Evolutionary conservation across 2,797 vertebrate species (phyloP).

Genomic region (Sciurus carolinensis): DNA sequence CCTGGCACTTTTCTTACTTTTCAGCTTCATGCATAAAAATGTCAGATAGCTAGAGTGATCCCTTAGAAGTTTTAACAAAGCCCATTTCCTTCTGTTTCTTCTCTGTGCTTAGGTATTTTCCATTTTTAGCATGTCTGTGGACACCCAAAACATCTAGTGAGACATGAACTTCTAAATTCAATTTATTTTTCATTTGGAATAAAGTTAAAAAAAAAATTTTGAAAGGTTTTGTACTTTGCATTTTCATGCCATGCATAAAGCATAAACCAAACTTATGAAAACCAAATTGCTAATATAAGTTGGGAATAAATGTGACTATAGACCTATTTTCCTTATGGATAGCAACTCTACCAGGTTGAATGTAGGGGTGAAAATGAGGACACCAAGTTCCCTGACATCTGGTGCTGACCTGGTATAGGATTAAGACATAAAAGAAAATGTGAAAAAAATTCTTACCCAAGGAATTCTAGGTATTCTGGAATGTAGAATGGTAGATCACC

Average conservation of each 20-base stretch:
- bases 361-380: background rate
- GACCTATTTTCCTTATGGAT: background rate
- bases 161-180: background rate
- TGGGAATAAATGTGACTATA: background rate
- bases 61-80: background rate
- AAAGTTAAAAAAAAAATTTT: background rate
- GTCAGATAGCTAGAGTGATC: background rate
- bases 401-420: background rate
- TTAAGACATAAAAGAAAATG: background rate
- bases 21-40: background rate
- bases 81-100: background rate
- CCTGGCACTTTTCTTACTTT: background rate
- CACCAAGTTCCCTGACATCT: background rate
- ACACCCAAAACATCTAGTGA: background rate
- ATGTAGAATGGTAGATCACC: background rate
- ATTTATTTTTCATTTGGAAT: slow-evolving; percentile 53
- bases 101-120: background rate
- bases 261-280: slow-evolving; percentile 28
- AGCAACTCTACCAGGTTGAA: background rate
- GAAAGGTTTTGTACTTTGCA: background rate
- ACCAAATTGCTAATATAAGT: background rate
- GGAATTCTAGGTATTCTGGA: background rate
- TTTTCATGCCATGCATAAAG: slow-evolving; percentile 47
- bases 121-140: background rate
- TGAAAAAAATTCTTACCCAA: background rate